These are phyloP conservation scores for Lymantria dispar DNA, from an alignment of 2,888 invertebrate species.

Conservation along the genomic window DNA sequence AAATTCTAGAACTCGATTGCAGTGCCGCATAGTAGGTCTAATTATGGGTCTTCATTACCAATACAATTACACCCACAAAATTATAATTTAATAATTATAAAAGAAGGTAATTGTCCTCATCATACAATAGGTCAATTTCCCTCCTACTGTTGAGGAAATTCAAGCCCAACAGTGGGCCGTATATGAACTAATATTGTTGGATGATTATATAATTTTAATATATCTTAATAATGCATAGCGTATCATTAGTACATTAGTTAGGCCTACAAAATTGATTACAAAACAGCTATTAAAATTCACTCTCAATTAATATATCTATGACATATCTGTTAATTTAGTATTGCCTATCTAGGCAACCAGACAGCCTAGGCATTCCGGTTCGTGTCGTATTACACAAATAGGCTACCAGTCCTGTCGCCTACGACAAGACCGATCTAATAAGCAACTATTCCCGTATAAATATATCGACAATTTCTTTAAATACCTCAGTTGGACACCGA, in stretches of 20 bases:
- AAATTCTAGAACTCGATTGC: too few relatives aligned
- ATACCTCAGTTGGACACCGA: constrained; percentile 28
- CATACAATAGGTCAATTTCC: neutral
- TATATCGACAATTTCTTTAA: constrained; percentile 31
- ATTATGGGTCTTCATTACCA: too few relatives aligned
- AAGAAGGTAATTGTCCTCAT: too few relatives aligned
- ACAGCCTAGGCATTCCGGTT: constrained; percentile 1
- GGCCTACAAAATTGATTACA: neutral
- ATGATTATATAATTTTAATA: too few relatives aligned
- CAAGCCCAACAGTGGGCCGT: too few relatives aligned
- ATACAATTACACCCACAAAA: too few relatives aligned
- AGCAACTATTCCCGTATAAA: constrained; percentile 24
- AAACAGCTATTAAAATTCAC: neutral
- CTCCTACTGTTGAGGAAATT: too few relatives aligned
- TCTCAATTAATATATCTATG: neutral
- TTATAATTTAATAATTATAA: neutral
- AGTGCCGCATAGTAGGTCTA: too few relatives aligned
- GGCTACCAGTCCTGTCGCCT: constrained; percentile 10
- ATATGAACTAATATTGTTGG: too few relatives aligned
- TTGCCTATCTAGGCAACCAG: neutral
- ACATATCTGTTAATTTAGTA: too few relatives aligned
- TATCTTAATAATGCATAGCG: too few relatives aligned
- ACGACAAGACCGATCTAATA: constrained; percentile 7
- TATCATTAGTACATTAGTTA: neutral
- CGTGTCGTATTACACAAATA: constrained; percentile 9